These are phyloP conservation scores for Caranx ignobilis DNA, from an alignment of 2,113 vertebrate genomes.

Conservation along the genomic window DNA sequence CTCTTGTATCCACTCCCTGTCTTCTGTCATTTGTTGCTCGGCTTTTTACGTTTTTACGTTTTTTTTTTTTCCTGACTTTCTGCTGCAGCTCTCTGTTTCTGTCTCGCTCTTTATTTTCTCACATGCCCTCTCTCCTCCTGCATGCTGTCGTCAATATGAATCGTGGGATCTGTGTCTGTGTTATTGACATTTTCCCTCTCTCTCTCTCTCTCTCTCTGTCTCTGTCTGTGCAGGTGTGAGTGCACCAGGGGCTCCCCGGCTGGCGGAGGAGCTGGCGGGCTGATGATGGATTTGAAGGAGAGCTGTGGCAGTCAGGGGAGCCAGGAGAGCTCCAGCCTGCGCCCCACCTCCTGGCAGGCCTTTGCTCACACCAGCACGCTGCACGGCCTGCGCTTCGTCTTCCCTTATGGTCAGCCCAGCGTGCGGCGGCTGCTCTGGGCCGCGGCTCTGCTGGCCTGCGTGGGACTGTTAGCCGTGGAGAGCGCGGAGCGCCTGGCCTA, in stretches of 20 bases:
- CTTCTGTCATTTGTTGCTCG: conserved; percentile 17
- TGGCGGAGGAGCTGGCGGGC: conserved; percentile 64
- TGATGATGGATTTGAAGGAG: conserved; percentile 95
- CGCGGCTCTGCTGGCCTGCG: conserved; percentile 89
- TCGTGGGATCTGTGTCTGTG: not conserved
- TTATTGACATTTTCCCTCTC: conserved; percentile 19
- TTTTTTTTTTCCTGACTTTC: not conserved
- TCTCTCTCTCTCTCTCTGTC: no score
- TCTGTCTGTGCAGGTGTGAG: conserved; percentile 64
- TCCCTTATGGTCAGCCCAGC: conserved; percentile 89
- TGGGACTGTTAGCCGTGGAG: conserved; percentile 93
- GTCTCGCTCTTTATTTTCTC: not conserved
- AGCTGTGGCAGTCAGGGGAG: conserved; percentile 91
- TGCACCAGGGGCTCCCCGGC: conserved; percentile 56
- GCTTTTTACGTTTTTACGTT: not conserved
- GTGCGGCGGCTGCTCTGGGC: conserved; percentile 94
- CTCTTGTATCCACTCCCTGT: conserved; percentile 1
- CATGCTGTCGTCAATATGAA: not conserved
- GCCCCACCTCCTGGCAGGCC: conserved; percentile 92
- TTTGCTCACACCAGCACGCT: conserved; percentile 94
- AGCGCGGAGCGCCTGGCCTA: conserved; percentile 93
- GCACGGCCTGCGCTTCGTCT: conserved; percentile 95
- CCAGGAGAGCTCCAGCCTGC: conserved; percentile 87
- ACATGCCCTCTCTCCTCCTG: not conserved
- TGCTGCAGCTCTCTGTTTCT: conserved; percentile 19